Evolutionary conservation across 1,140 invertebrate species (phyloP).

Genomic region (Chelonus insularis): DNA sequence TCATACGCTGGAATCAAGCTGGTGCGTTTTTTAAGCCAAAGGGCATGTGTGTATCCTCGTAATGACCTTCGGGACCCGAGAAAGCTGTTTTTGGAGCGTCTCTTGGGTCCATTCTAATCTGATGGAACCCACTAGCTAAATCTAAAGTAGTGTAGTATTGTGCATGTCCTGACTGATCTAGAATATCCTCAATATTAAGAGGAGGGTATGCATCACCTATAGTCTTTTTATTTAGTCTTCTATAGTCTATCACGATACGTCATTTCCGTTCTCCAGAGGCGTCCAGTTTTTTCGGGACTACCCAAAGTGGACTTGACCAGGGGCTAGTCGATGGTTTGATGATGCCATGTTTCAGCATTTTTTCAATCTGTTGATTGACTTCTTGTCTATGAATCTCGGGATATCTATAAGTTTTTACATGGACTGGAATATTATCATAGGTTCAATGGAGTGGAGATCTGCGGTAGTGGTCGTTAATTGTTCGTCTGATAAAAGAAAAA

Average conservation of each 20-base stretch:
- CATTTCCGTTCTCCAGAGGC: conserved; percentile 10
- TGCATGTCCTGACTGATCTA: conserved; percentile 14
- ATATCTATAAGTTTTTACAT: conserved; percentile 19
- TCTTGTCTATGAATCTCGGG: conserved; percentile 18
- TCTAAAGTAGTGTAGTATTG: conserved; percentile 10
- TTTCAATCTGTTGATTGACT: conserved; percentile 10
- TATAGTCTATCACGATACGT: conserved; percentile 11
- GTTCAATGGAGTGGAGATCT: not conserved
- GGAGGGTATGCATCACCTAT: conserved; percentile 14
- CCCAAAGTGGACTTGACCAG: conserved; percentile 13
- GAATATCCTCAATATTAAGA: conserved; percentile 11
- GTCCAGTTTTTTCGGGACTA: conserved; percentile 12
- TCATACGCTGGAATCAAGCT: conserved; percentile 14
- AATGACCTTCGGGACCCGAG: conserved; percentile 14
- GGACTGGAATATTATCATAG: conserved; percentile 1
- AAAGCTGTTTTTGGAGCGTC: conserved; percentile 10
- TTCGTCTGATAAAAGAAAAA: conserved; percentile 15
- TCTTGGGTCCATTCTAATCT: not conserved
- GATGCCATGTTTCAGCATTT: conserved; percentile 6
- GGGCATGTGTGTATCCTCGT: conserved; percentile 3
- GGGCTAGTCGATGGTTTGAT: conserved; percentile 16
- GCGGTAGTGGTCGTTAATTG: not conserved
- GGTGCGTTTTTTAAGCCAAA: conserved; percentile 17
- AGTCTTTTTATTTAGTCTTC: conserved; percentile 5
- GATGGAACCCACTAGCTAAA: conserved; percentile 14